Percentiles rank a stretch among this genome's conserved stretches.
phyloP scores from a whole-genome alignment of 2,113 vertebrate species.

The Zootoca vivipara region DNA sequence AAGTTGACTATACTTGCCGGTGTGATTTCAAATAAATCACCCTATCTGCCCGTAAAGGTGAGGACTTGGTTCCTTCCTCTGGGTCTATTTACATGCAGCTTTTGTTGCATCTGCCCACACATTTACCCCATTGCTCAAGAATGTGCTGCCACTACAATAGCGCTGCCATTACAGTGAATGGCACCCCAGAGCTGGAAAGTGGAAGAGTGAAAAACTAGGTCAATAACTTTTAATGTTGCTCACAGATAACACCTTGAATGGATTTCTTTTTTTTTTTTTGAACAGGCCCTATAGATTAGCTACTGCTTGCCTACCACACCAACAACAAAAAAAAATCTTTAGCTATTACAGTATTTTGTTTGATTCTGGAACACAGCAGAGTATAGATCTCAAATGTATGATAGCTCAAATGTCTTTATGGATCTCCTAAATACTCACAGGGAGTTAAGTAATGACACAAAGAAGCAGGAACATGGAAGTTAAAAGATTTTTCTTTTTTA shows the following conservation, averaged over 20 bases:
- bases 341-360: conserved; percentile 32
- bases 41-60: conserved; percentile 13
- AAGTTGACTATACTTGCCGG: conserved; percentile 28
- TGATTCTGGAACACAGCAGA: conserved; percentile 39
- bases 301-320: conserved; percentile 29
- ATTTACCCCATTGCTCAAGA: conserved; percentile 14
- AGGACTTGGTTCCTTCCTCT: neutral
- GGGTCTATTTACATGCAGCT: neutral
- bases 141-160: conserved; percentile 43
- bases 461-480: conserved; percentile 22
- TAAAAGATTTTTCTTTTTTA: neutral
- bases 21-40: conserved; percentile 32
- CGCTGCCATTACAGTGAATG: conserved; percentile 6
- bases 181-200: neutral
- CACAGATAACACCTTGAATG: conserved; percentile 49
- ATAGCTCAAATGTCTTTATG: conserved; percentile 19
- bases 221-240: conserved; percentile 48
- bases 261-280: conserved; percentile 52
- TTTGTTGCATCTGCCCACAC: neutral
- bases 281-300: conserved; percentile 30
- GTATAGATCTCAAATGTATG: conserved; percentile 41
- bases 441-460: conserved; percentile 19
- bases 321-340: conserved; percentile 38
- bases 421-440: conserved; percentile 25
- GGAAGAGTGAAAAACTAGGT: neutral